Percentiles rank a stretch among this genome's conserved stretches.
Conservation (phyloP, 2,113 vertebrate species). For the Elaphurus davidianus region DNA sequence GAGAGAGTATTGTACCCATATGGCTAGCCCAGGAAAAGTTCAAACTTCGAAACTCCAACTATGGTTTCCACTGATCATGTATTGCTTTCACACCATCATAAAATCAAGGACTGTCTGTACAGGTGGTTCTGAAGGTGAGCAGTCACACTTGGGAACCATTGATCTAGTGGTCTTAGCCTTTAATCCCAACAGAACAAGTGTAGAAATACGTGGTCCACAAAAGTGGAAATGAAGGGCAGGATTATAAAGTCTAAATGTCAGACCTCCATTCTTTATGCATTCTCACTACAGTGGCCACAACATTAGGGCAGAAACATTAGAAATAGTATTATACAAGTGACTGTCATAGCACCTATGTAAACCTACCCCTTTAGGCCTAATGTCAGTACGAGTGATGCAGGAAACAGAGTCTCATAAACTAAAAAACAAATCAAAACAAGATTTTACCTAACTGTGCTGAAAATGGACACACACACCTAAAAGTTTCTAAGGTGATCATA, state of each 20-base stretch:
- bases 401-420: background rate
- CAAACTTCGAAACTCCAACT: background rate
- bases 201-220: background rate
- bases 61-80: background rate
- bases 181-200: background rate
- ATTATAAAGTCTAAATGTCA: background rate
- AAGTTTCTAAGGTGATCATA: background rate
- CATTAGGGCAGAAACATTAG: background rate
- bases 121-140: background rate
- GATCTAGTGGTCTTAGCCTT: background rate
- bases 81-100: background rate
- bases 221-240: background rate
- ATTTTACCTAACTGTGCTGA: background rate
- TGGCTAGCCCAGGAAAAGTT: background rate
- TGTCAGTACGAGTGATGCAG: background rate
- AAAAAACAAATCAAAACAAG: background rate
- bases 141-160: background rate
- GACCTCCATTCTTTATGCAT: background rate
- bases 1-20: background rate
- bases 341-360: background rate
- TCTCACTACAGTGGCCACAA: background rate
- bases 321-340: background rate
- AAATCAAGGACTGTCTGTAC: background rate
- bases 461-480: background rate
- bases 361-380: background rate